Conservation (phyloP, 1,140 invertebrate species). For the Diabrotica undecimpunctata region DNA sequence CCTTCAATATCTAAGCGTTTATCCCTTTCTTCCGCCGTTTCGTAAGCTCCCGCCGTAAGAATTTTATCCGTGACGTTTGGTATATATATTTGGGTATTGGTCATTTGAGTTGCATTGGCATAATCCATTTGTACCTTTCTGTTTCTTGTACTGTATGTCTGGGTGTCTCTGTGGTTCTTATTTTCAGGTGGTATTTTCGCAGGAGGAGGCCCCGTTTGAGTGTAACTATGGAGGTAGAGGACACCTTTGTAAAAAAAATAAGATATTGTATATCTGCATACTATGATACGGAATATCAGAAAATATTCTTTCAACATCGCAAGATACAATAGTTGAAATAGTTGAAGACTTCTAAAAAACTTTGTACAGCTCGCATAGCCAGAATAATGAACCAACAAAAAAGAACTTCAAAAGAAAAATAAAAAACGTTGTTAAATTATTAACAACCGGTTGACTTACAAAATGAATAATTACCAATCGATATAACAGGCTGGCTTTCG, state of each 20-base stretch:
- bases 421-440: too few relatives aligned
- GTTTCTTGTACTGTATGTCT: constrained; percentile 53
- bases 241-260: constrained; percentile 19
- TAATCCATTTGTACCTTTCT: constrained; percentile 50
- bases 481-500: too few relatives aligned
- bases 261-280: too few relatives aligned
- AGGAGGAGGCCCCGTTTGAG: constrained; percentile 59
- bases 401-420: too few relatives aligned
- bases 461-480: too few relatives aligned
- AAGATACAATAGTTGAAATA: too few relatives aligned
- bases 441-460: too few relatives aligned
- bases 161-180: constrained; percentile 55
- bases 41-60: constrained; percentile 52
- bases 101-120: constrained; percentile 54
- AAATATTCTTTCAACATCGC: too few relatives aligned
- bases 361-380: too few relatives aligned
- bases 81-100: constrained; percentile 54
- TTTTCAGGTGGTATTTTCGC: constrained; percentile 50
- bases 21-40: constrained; percentile 54
- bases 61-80: constrained; percentile 56
- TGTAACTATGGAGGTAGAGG: constrained; percentile 60
- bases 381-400: too few relatives aligned
- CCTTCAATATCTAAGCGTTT: constrained; percentile 50
- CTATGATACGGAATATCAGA: too few relatives aligned
- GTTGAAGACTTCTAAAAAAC: too few relatives aligned